Evolutionary conservation across 2,888 invertebrate species (phyloP), one percentile per base, ranked within the genome.

Genomic region (Limenitis camilla): DNA sequence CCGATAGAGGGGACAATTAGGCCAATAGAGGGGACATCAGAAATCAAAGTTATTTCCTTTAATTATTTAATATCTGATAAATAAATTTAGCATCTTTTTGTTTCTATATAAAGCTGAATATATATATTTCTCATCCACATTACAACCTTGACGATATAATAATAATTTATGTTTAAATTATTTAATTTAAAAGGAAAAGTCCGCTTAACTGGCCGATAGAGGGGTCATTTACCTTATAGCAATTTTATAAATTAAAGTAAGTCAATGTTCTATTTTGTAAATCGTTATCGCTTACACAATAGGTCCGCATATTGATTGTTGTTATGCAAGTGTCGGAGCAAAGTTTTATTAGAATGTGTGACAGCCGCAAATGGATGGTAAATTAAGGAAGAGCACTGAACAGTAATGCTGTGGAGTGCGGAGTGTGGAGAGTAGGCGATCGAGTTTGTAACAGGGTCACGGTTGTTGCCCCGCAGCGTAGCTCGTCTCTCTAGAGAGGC

Each of bases 341-440:
- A 50, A 38, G 32, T 31, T 36, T 32, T 54, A 40, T 46, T 40
- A 52, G 39, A 54, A 54, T 53, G 40, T 52, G 51, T 56, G 58
- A 58, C 56, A 44, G 53, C 56, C 55, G 56, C 53, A 62, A 68
- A 69, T 67, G 56, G 49, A 60, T 55, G 54, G 46, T 56, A 63
- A 62, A 68, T 66, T 68, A 68, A 65, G 67, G 66, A 64, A 65
- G 63, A 59, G 53, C 47, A 29, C 30, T 50, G 40, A 35, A 40
- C 48, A 36, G 45, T 30, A 48, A 30, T 40, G 30, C 52, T 19
- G 19, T 19, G 19, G 19, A 49, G 29, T 29, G n/a, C n/a, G n/a
- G n/a, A n/a, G n/a, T 19, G 19, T 19, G 19, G 19, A 49, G 29
- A 10, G 41, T 42, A 36, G 19, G 45, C 41, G 52, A 52, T 47